These are phyloP conservation scores for Myiotriccus ornatus DNA, from an alignment of 2,797 vertebrate species.

Conservation along the genomic window DNA sequence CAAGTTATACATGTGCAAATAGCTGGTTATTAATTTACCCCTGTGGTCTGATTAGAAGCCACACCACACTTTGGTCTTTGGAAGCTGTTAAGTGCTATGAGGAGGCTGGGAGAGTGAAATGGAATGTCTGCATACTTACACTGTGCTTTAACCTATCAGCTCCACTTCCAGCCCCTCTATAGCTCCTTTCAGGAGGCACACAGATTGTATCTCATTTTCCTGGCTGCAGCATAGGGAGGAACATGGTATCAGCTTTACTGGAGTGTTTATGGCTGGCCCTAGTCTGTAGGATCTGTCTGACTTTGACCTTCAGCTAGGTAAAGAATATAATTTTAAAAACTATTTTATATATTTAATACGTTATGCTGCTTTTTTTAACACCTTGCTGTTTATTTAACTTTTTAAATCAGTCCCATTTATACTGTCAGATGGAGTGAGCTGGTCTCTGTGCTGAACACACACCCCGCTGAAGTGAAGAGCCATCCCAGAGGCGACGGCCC, in stretches of 20 bases:
- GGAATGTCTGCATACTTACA: neutral
- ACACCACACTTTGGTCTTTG: neutral
- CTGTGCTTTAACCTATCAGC: neutral
- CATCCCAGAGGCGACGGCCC: conserved; percentile 93
- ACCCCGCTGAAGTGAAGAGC: conserved; percentile 98
- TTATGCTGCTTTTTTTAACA: neutral
- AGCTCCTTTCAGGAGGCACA: neutral
- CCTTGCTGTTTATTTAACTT: neutral
- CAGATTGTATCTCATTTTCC: neutral
- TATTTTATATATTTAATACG: neutral
- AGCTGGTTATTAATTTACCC: neutral
- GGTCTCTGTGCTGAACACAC: neutral
- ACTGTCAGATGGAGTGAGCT: neutral
- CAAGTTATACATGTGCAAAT: neutral
- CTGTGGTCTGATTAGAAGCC: neutral
- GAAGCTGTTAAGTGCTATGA: neutral
- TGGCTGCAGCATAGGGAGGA: neutral
- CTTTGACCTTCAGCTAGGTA: neutral
- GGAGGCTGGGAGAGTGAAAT: neutral
- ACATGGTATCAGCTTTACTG: neutral
- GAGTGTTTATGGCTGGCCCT: neutral
- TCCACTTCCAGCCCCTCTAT: neutral
- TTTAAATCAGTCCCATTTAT: neutral
- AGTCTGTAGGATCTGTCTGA: neutral
- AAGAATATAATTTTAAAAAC: neutral